Percentiles rank a stretch among this genome's conserved stretches.
phyloP scores from a whole-genome alignment of 2,888 invertebrate species.

The Nemoura dubitans region DNA sequence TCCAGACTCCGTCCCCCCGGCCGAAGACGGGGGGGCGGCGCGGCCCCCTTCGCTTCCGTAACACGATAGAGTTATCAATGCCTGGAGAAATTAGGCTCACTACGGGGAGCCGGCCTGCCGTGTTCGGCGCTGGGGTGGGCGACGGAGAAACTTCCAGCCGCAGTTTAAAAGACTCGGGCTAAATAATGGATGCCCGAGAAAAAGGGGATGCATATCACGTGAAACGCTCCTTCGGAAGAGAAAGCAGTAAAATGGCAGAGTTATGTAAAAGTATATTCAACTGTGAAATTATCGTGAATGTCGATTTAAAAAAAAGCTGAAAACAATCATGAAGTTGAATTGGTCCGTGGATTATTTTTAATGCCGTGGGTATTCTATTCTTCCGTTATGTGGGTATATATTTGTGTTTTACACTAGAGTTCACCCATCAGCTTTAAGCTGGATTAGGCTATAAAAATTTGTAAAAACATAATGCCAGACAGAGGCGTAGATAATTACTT shows the following conservation, averaged over 20 bases:
- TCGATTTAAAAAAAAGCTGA: not conserved
- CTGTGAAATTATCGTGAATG: not conserved
- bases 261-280: not conserved
- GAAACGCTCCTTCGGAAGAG: not conserved
- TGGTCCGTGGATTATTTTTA: not conserved
- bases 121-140: not conserved
- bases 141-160: not conserved
- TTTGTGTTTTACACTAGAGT: not conserved
- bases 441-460: not conserved
- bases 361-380: too few species aligned
- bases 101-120: not conserved
- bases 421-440: not conserved
- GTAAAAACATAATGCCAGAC: not conserved
- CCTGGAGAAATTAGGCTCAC: slow-evolving; percentile 24
- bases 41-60: slow-evolving; percentile 18
- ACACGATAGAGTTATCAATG: slow-evolving; percentile 35
- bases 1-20: slow-evolving; percentile 13
- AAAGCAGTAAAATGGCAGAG: not conserved
- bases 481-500: not conserved
- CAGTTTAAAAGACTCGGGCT: not conserved
- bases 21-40: slow-evolving; percentile 9
- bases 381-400: not conserved
- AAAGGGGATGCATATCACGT: not conserved
- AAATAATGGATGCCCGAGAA: not conserved
- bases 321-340: not conserved